A percentile compares a stretch with the other conserved stretches of the same genome.
Conservation (phyloP, 1,140 invertebrate species). For the Caerostris extrusa region DNA sequence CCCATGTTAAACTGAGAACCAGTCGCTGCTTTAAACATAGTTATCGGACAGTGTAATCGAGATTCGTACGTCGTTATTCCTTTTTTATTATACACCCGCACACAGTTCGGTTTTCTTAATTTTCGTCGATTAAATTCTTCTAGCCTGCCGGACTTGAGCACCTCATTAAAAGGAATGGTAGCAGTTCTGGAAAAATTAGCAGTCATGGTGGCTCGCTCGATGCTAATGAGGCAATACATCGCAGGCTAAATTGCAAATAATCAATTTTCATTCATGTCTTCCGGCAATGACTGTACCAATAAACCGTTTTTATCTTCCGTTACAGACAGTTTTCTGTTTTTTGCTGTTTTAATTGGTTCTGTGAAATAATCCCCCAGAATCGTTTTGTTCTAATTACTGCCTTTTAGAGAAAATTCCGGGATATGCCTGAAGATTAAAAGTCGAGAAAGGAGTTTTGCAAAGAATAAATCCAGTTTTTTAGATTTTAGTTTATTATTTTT, state of each 20-base stretch:
- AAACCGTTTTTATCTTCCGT: neutral
- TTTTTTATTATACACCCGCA: neutral
- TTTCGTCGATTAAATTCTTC: constrained; percentile 20
- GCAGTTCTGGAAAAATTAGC: constrained; percentile 14
- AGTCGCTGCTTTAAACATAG: neutral
- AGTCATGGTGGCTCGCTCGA: neutral
- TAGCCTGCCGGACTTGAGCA: neutral
- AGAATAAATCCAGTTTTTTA: too few relatives aligned
- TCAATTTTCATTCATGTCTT: constrained; percentile 29
- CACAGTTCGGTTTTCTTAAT: neutral
- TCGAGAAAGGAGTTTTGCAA: too few relatives aligned
- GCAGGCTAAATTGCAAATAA: constrained; percentile 18
- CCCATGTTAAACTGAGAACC: too few relatives aligned
- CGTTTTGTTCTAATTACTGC: neutral
- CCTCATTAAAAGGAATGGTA: neutral
- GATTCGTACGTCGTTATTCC: neutral
- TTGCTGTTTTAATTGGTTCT: neutral
- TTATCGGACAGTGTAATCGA: constrained; percentile 17
- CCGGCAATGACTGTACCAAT: neutral
- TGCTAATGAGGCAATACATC: constrained; percentile 22
- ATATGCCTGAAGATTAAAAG: too few relatives aligned
- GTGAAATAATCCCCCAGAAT: neutral
- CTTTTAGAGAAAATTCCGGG: neutral
- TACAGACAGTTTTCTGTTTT: neutral
- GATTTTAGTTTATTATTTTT: too few relatives aligned